Conservation (phyloP, 2,888 invertebrate species). For the Euclidia mi region DNA sequence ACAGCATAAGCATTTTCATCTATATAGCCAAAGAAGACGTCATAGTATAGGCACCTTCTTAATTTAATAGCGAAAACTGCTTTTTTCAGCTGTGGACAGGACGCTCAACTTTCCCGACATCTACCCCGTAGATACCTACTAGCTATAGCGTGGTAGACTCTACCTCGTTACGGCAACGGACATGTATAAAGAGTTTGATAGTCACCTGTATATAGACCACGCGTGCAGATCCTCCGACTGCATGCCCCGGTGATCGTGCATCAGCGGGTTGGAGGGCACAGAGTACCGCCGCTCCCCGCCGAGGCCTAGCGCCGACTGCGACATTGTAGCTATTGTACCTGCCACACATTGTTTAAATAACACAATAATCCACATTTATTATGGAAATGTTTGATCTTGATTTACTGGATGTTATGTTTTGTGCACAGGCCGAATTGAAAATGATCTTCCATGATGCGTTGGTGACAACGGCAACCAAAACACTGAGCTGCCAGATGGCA, state of each 20-base stretch:
- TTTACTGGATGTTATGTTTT: background rate
- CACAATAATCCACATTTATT: conserved; percentile 3
- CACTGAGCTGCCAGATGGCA: too few relatives aligned
- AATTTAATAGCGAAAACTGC: too few relatives aligned
- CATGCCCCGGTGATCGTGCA: conserved; percentile 93
- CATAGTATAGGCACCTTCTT: too few relatives aligned
- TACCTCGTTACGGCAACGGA: background rate
- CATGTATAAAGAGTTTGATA: background rate
- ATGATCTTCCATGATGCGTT: too few relatives aligned
- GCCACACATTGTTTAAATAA: conserved; percentile 10
- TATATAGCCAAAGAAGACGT: too few relatives aligned
- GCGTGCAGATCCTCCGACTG: conserved; percentile 98
- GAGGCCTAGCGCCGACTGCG: conserved; percentile 84
- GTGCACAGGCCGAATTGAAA: too few relatives aligned
- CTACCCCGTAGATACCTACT: too few relatives aligned
- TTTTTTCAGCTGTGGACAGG: too few relatives aligned
- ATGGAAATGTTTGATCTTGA: background rate
- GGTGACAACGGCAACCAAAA: too few relatives aligned
- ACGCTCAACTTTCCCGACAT: too few relatives aligned
- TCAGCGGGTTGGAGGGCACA: conserved; percentile 94
- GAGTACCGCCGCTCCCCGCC: conserved; percentile 95
- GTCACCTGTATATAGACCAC: conserved; percentile 97
- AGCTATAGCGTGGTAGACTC: too few relatives aligned
- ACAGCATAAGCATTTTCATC: too few relatives aligned
- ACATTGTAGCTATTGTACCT: conserved; percentile 67